Evolutionary conservation across 2,888 invertebrate species (phyloP).

Genomic region (Ditula angustiorana): DNA sequence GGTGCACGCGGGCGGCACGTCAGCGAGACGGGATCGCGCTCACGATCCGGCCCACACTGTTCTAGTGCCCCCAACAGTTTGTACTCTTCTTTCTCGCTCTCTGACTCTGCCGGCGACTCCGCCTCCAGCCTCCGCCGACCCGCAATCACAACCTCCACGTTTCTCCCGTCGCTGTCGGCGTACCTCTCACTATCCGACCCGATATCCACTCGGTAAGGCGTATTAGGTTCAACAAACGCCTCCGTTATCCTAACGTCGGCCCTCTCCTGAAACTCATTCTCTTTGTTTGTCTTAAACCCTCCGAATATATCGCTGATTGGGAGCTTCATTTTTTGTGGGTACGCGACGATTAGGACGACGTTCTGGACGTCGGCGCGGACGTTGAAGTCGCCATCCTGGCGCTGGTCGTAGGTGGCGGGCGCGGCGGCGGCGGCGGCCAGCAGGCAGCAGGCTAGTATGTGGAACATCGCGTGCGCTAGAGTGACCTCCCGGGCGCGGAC

Average conservation of each 20-base stretch:
- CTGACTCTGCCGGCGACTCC: conserved; percentile 45
- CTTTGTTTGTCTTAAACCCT: conserved; percentile 52
- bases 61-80: conserved; percentile 88
- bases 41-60: conserved; percentile 90
- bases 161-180: conserved; percentile 59
- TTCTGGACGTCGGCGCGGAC: conserved; percentile 91
- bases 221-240: conserved; percentile 88
- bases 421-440: conserved; percentile 63
- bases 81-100: conserved; percentile 66
- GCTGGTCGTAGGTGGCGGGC: conserved; percentile 86
- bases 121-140: conserved; percentile 61
- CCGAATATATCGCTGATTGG: conserved; percentile 53
- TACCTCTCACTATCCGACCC: conserved; percentile 58
- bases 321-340: conserved; percentile 69
- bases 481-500: conserved; percentile 61
- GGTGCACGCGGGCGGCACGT: conserved; percentile 68
- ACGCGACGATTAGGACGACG: conserved; percentile 88
- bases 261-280: conserved; percentile 63
- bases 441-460: conserved; percentile 54
- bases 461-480: conserved; percentile 72
- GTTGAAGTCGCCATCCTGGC: conserved; percentile 92
- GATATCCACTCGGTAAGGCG: conserved; percentile 89
- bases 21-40: conserved; percentile 88
- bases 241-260: conserved; percentile 77
- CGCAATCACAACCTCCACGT: conserved; percentile 73